A percentile compares a stretch with the other conserved stretches of the same genome.
Conservation (phyloP, 2,113 vertebrate species). For the Silurus glanis region DNA sequence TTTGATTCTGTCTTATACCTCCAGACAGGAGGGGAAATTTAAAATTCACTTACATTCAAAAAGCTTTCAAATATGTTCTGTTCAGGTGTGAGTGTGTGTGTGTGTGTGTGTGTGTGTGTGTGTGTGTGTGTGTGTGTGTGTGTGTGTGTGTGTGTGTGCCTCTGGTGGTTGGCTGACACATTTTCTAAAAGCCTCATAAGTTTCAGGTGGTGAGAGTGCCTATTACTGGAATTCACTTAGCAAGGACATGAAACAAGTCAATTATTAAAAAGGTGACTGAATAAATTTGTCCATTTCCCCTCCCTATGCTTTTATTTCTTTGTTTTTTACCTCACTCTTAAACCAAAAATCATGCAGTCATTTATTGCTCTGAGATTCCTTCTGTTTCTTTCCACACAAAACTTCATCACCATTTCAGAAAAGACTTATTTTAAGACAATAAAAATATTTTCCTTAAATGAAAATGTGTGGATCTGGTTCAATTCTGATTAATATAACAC, state of each 20-base stretch:
- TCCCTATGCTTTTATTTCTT: not conserved
- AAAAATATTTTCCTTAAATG: not conserved
- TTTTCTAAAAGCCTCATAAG: conserved; percentile 9
- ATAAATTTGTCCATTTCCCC: not conserved
- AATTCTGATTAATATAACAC: not conserved
- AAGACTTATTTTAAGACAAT: not conserved
- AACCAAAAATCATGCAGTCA: conserved; percentile 1
- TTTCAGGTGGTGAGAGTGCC: not conserved
- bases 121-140: not conserved
- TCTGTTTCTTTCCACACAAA: not conserved
- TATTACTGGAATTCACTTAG: not conserved
- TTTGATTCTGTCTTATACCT: not conserved
- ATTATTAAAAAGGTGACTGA: conserved; percentile 14
- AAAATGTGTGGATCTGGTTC: not conserved
- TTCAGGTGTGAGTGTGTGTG: not conserved
- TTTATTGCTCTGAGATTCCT: not conserved
- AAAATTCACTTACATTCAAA: not conserved
- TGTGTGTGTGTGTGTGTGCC: not conserved
- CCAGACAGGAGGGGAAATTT: too few relatives aligned
- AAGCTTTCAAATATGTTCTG: not conserved
- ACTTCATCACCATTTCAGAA: not conserved
- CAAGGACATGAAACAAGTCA: not conserved
- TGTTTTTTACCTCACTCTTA: not conserved
- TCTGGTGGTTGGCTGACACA: not conserved
- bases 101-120: not conserved